Conservation (phyloP, 2,888 invertebrate genomes). For the Folsomia candida region DNA sequence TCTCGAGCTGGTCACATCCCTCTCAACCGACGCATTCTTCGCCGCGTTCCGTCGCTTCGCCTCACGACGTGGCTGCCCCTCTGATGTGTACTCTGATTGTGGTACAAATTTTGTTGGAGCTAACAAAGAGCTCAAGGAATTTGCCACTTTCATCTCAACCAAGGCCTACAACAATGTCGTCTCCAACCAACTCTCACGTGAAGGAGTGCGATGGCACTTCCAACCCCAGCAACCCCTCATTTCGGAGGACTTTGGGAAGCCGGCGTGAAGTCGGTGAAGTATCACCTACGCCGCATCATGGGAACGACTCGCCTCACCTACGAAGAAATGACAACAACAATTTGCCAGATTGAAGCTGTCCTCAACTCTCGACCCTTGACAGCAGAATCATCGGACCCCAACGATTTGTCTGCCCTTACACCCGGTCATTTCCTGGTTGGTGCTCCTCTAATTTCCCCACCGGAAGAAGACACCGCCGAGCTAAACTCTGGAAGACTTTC, state of each 20-base stretch:
- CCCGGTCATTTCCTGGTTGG: too few species aligned
- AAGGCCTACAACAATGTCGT: neutral
- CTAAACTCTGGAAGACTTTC: slow-evolving; percentile 11
- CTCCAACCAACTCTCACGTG: neutral
- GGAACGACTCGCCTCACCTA: slow-evolving; percentile 28
- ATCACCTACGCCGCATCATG: slow-evolving; percentile 31
- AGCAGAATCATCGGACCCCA: too few species aligned
- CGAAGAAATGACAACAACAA: slow-evolving; percentile 39
- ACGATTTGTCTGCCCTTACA: too few species aligned
- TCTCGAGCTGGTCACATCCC: slow-evolving; percentile 51
- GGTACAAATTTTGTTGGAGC: slow-evolving; percentile 54
- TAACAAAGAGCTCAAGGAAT: slow-evolving; percentile 56
- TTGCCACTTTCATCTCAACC: too few species aligned
- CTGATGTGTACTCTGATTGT: slow-evolving; percentile 53
- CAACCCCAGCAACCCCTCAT: slow-evolving; percentile 36
- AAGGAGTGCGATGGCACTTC: slow-evolving; percentile 37
- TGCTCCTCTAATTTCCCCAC: too few species aligned
- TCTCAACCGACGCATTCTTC: slow-evolving; percentile 52
- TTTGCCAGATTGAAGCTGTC: slow-evolving; percentile 28
- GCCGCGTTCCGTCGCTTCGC: slow-evolving; percentile 52
- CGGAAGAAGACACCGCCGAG: slow-evolving; percentile 14
- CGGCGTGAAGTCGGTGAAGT: too few species aligned
- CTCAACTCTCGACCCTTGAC: too few species aligned
- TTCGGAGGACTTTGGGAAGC: too few species aligned
- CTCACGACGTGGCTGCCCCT: slow-evolving; percentile 52